Conservation (phyloP, 1,140 invertebrate species). For the Doryteuthis pealeii region DNA sequence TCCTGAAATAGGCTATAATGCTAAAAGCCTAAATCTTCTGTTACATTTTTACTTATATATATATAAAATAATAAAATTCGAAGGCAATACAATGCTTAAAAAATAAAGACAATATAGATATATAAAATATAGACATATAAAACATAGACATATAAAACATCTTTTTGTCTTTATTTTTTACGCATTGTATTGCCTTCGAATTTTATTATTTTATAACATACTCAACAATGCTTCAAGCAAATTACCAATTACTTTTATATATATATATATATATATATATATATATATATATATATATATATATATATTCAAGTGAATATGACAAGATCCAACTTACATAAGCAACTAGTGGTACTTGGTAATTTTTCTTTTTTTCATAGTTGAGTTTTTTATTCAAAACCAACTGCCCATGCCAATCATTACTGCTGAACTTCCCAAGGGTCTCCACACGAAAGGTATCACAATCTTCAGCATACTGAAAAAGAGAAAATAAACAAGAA, state of each 20-base stretch:
- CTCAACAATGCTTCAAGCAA: too few species aligned
- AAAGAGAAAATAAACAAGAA: constrained; percentile 13
- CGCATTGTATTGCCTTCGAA: too few species aligned
- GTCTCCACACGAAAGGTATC: constrained; percentile 27
- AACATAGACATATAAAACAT: too few species aligned
- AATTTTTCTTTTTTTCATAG: constrained; percentile 32
- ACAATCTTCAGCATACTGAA: constrained; percentile 34
- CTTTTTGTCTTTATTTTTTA: background rate
- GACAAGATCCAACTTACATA: constrained; percentile 28
- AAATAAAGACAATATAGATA: too few species aligned
- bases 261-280: background rate
- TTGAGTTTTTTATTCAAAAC: constrained; percentile 25
- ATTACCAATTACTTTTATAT: too few species aligned
- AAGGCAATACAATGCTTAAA: too few species aligned
- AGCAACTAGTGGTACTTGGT: constrained; percentile 30
- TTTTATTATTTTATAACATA: too few species aligned
- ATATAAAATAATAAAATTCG: too few species aligned
- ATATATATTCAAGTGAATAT: background rate
- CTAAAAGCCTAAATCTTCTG: too few species aligned
- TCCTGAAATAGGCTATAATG: too few species aligned
- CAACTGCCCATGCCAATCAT: constrained; percentile 32
- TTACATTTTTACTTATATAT: too few species aligned
- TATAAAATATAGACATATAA: too few species aligned
- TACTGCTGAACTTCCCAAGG: constrained; percentile 20
- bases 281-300: background rate